Base-by-base conservation (phyloP, 2,797 vertebrate genomes). In the Pelobates cultripes region DNA sequence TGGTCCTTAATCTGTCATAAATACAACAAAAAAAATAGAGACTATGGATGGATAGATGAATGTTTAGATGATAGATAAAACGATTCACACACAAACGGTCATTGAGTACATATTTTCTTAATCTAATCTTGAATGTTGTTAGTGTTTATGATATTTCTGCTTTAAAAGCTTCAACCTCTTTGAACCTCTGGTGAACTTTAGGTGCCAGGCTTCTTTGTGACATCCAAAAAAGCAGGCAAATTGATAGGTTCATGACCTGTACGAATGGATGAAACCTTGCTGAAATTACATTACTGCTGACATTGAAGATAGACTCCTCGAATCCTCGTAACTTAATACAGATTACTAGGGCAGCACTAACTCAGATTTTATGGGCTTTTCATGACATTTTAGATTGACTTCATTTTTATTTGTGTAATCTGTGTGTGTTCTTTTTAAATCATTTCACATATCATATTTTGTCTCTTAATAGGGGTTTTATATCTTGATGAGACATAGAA, bases 211-310 rank as follows among this genome's bases (percentile, higher is more conserved):
- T 53, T 70, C 66, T 75, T 77, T 64, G 45, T 75, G 41, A 70
- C 72, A 70, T 14, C 3, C 78, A 74, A 13, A 79, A 63, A 57
- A 77, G 69, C 41, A 43, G 28, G 66, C 13, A 75, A 79, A 83
- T 71, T 70, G 77, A 83, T 75, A 67, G 82, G 44, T 71, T 79
- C 51, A 45, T 79, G 82, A 70, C 77, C 82, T 15, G 64, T 10
- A 75, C 74, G 66, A 79, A 79, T 55, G 70, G 63, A 78, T 78
- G 73, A 74, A 28, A 66, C 81, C 81, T 70, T 70, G 43, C 3
- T 70, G 41, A 83, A 79, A 74, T 83, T 68, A 73, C 76, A 83
- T 83, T 83, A 78, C 70, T 78, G 71, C 60, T 73, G 53, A 61
- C 14, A 44, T 57, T 72, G 51, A 68, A 71, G 75, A 73, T 73